Evolutionary conservation across 2,113 vertebrate species (phyloP), one percentile per base, ranked within the genome.

Genomic region (Lophura nycthemera): DNA sequence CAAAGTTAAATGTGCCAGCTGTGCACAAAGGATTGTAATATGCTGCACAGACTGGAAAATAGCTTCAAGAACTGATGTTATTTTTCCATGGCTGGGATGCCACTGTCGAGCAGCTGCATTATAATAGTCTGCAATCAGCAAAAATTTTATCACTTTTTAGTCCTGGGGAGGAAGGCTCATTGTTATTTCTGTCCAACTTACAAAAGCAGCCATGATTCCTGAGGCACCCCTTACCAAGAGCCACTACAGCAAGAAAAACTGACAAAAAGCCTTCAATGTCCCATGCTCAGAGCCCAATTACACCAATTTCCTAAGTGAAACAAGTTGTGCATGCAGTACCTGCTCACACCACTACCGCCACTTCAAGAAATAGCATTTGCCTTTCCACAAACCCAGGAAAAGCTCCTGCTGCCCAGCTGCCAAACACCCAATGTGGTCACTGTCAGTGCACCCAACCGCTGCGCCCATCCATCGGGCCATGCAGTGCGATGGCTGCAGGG

Each of bases 1-100:
- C 87, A 76, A 87, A 93, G 85, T 70, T 92, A 87, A 87, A 91
- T 66, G 69, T 74, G 82, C 85, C 94, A 93, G 87, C 96, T 96
- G 91, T 81, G 91, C 89, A 71, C 36, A 69, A 73, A 91, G 79
- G 75, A 70, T 67, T 94, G 88, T 77, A 88, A 88, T 61, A 86
- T 1, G 2, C 87, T 83, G 79, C 78, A 88, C 2, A 8, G 87
- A 64, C 82, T 91, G 65, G 93, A 74, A 96, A 95, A 80, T 7
- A 77, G 83, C 86, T 94, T 25, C 3, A 82, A 93, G 93, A 93
- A 92, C 79, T 81, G 30, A 27, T 30, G 75, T 63, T 74, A 38
- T 85, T 92, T 91, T 89, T 83, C 88, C 76, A 83, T 32, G 80
- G 70, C 73, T 92, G 69, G 79, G 65, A 91, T 91, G 87, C 52